Evolutionary conservation across 2,888 invertebrate species (phyloP), one percentile per base, ranked within the genome.

Genomic region (Linyphia triangularis): DNA sequence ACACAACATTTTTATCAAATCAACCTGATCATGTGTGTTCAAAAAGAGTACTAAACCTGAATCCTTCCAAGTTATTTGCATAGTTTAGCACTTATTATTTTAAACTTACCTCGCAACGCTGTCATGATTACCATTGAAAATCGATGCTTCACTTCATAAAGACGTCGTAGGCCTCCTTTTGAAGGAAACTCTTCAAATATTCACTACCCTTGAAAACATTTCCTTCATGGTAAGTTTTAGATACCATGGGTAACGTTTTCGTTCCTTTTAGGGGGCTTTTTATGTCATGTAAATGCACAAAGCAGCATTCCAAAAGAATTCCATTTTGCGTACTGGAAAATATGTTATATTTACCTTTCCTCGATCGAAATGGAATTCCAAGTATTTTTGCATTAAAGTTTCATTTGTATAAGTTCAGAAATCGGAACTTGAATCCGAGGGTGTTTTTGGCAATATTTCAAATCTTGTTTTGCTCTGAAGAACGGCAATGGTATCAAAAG

Each of bases 281-380:
- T 59, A 73, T 59, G 2, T 10, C 16, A 57, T 73, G 19, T 51
- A 59, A 73, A 59, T 57, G 57, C 28, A 59, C 6, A 19, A 30
- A 73, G 19, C 9, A 19, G 19, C 30, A n/a, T 57, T 33, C 22
- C 43, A 4, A 22, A 22, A 40, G 33, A 67, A 33, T 33, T 67
- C 67, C 7, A 19, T 67, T 67, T 67, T 30, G 33, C 67, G 67
- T n/a, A 19, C 33, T 22, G 67, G 30, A 33, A 67, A 67, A 67
- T 24, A 26, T 67, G 33, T 28, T 33, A 4, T 67, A 22, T 22
- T 43, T 7, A 10, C 24, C 16, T 70, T 70, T 61, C 9, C 13
- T 1, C 61, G 24, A 10, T 61, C 2, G 24, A 61, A 61, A 61
- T 9, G 19, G 22, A 37, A 37, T 67, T 10, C 19, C 22, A 5